These are phyloP conservation scores for Eupithecia vulgata DNA, from an alignment of 2,888 invertebrate species.

Conservation along the genomic window DNA sequence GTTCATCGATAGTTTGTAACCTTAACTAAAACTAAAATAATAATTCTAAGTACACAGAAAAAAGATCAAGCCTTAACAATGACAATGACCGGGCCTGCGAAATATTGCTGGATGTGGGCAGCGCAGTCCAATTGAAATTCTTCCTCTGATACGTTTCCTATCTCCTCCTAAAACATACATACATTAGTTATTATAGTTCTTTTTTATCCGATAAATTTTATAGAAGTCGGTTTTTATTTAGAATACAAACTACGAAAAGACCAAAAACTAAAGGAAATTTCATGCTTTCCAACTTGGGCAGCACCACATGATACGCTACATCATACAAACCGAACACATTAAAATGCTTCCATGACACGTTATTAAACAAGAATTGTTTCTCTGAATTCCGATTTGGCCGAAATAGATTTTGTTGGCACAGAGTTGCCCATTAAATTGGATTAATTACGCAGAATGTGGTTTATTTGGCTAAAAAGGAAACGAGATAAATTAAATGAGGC, in stretches of 20 bases:
- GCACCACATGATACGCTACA: slow-evolving; percentile 51
- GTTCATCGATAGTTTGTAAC: no score
- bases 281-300: slow-evolving; percentile 14
- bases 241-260: background rate
- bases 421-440: slow-evolving; percentile 61
- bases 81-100: no score
- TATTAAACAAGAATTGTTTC: slow-evolving; percentile 61
- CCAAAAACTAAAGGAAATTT: background rate
- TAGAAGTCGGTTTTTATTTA: background rate
- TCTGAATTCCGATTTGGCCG: slow-evolving; percentile 46
- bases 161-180: background rate
- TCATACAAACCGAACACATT: slow-evolving; percentile 66
- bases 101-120: no score
- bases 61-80: no score
- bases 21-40: no score
- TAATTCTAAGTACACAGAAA: no score
- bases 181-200: no score
- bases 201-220: background rate
- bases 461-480: slow-evolving; percentile 45
- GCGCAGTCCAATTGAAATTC: no score
- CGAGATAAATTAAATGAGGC: slow-evolving; percentile 37
- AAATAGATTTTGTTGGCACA: slow-evolving; percentile 51
- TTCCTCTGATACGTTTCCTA: background rate
- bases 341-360: slow-evolving; percentile 73
- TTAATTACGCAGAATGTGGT: slow-evolving; percentile 57